Evolutionary conservation across 1,140 invertebrate genomes (phyloP).

Genomic region (Cydia splendana): DNA sequence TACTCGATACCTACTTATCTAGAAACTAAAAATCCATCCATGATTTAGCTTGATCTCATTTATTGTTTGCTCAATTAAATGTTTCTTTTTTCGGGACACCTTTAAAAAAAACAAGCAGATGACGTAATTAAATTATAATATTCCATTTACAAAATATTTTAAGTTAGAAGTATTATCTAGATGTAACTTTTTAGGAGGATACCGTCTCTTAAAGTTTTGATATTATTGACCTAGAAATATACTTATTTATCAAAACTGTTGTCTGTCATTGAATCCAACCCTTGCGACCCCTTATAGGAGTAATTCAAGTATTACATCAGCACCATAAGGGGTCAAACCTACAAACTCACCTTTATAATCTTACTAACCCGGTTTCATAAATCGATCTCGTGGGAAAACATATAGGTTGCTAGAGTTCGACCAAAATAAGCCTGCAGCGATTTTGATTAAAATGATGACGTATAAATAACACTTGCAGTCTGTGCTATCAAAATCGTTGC

Average conservation of each 20-base stretch:
- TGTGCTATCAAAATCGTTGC: no score
- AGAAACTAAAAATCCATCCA: neutral
- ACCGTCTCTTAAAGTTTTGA: slow-evolving; percentile 79
- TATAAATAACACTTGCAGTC: no score
- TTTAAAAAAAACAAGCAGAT: neutral
- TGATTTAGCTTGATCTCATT: slow-evolving; percentile 32
- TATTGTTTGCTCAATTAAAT: slow-evolving; percentile 33
- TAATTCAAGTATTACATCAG: no score
- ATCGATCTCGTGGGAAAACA: no score
- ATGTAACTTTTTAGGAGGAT: slow-evolving; percentile 64
- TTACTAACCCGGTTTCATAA: no score
- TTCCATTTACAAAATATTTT: slow-evolving; percentile 77
- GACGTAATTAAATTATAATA: slow-evolving; percentile 56
- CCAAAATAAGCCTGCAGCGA: no score
- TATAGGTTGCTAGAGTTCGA: no score
- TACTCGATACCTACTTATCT: neutral
- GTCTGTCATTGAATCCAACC: neutral
- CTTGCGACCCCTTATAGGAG: no score
- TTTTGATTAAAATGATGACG: no score
- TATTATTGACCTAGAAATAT: slow-evolving; percentile 80
- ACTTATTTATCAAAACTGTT: slow-evolving; percentile 75
- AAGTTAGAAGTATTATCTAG: slow-evolving; percentile 56
- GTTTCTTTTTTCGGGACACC: neutral
- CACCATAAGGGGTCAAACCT: no score
- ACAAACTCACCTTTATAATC: no score